Base-by-base conservation (phyloP, 2,113 vertebrate species). In the Numida meleagris region DNA sequence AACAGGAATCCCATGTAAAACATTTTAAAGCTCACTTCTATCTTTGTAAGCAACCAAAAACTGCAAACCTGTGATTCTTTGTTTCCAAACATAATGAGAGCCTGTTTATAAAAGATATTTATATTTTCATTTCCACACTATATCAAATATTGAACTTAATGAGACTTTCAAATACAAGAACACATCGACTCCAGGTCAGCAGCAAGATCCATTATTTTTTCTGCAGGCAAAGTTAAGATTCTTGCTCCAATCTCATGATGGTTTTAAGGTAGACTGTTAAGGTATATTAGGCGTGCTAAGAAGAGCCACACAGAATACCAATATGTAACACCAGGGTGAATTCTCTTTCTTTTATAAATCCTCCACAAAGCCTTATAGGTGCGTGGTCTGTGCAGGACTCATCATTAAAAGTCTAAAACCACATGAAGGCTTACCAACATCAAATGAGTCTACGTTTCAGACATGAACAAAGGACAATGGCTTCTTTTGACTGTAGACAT, bases 191-290 rank as follows among this genome's bases (percentile, higher is more conserved):
- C 40, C 43, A 87, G 53, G 42, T 89, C 77, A 85, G 45, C 53
- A 62, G 67, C 50, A 79, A 91, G 75, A 82, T 23, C 11, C 12
- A 18, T 18, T 42, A 15, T 24, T 45, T 82, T 61, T 75, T 89
- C 66, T 89, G 20, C 53, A 50, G 53, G 19, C 9, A 29, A 72
- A 72, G 62, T 93, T 90, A 81, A 87, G 55, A 66, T 85, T 36
- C 24, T 72, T 76, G 58, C 58, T 87, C 43, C 53, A 68, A 25
- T 72, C 36, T 73, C 21, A 12, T n/a, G 31, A 89, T 66, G 14
- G 45, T 77, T 90, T 94, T 87, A 89, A 94, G 63, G 36, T 33
- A 89, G 63, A 63, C 55, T 79, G n/a, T 73, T 92, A 71, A 91
- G n/a, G 55, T 50, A 10, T 42, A 31, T 87, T 77, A 91, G 29